Base-by-base conservation (phyloP, 2,113 vertebrate genomes). In the cat (Felis catus) region DNA sequence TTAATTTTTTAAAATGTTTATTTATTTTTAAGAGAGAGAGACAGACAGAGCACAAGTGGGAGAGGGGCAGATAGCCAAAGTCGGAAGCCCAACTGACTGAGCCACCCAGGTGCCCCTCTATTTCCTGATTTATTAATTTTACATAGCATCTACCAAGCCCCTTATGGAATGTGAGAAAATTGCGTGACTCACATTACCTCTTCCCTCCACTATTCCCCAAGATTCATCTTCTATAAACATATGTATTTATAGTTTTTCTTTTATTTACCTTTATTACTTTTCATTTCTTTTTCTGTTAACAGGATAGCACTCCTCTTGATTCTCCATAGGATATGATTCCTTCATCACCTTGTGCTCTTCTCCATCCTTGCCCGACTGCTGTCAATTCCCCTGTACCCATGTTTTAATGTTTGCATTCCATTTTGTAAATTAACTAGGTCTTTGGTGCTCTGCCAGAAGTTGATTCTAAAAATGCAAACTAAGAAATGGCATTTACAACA, bases 401-500 rank as follows among this genome's bases (percentile, higher is more conserved):
- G 65, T 58, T 73, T 29, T 23, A 81, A 58, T 53, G 89, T 89
- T 96, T 79, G 15, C 51, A 19, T 81, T 93, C 51, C 63, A 45
- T 91, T 87, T 86, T 86, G 18, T 88, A 79, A 79, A 74, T 79
- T 78, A 82, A 61, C 61, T 45, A 89, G 27, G 63, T 29, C 86
- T 73, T 74, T 58, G 92, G 39, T 84, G 8, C 61, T 86, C 41
- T 89, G 18, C 19, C 79, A 83, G 73, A 91, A 91, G 53, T 95
- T 87, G 74, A 82, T 79, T 91, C 68, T 95, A 94, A 96, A 96
- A 86, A 27, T 36, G 23, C 51, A 86, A 91, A 79, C 71, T 53
- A 95, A 91, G 63, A 95, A 88, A 95, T 21, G 16, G 61, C 66
- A 84, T 93, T 94, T 87, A 48, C 12, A 65, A 9, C 65, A 80